Evolutionary conservation across 2,113 vertebrate genomes (phyloP).

Genomic region (Gymnorhina tibicen): DNA sequence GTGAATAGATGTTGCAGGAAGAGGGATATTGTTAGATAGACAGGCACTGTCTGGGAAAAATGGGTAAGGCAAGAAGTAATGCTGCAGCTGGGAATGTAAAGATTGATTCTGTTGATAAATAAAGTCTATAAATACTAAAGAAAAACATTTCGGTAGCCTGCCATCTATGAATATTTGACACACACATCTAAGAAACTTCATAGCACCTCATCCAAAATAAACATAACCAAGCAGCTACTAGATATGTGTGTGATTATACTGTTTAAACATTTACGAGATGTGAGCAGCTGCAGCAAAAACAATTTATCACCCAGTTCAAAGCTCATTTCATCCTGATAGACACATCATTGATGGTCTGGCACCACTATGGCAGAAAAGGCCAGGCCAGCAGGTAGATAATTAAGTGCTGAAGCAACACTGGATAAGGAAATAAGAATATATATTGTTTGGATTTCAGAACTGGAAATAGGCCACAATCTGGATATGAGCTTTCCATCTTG

Average conservation of each 20-base stretch:
- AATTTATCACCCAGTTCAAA: slow-evolving; percentile 21
- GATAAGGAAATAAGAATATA: not conserved
- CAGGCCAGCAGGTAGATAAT: not conserved
- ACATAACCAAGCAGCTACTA: slow-evolving; percentile 19
- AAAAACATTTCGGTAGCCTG: slow-evolving; percentile 45
- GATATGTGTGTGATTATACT: not conserved
- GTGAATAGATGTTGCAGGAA: slow-evolving; percentile 12
- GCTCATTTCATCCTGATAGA: not conserved
- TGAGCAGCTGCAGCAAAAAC: slow-evolving; percentile 16
- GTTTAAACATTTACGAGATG: slow-evolving; percentile 53
- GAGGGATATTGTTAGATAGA: slow-evolving; percentile 5
- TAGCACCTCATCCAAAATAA: slow-evolving; percentile 46
- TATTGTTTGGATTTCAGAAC: not conserved
- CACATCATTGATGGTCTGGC: not conserved
- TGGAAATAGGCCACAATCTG: not conserved
- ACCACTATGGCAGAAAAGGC: not conserved
- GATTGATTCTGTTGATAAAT: slow-evolving; percentile 54
- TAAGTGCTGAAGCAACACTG: not conserved
- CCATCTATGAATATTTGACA: slow-evolving; percentile 61
- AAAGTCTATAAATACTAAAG: slow-evolving; percentile 55
- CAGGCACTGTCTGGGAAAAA: not conserved
- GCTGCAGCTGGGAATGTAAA: not conserved
- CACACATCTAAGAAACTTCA: slow-evolving; percentile 36
- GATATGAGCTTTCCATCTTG: not conserved
- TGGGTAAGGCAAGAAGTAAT: slow-evolving; percentile 15